These are phyloP conservation scores for Nemopilema nomurai DNA, from an alignment of 30 jellyfish, hydroid and myxozoan species.

Conservation along the genomic window DNA sequence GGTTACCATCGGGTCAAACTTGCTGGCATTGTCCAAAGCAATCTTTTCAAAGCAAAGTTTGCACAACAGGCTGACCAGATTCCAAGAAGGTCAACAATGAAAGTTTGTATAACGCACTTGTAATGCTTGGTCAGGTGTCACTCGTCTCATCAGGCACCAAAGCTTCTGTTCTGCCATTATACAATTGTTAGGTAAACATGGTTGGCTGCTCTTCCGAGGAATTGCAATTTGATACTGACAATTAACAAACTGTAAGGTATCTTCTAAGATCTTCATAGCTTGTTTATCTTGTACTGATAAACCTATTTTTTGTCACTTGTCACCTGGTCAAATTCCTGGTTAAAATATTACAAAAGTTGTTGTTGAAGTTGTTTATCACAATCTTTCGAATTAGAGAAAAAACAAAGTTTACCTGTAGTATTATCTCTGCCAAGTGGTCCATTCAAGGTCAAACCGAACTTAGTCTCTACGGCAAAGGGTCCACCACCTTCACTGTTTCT, in stretches of 20 bases:
- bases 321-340: slow-evolving; percentile 26
- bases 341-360: slow-evolving; percentile 21
- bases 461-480: slow-evolving; percentile 45
- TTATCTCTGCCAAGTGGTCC: slow-evolving; percentile 45
- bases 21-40: slow-evolving; percentile 24
- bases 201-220: slow-evolving; percentile 35
- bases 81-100: no score
- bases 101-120: slow-evolving; percentile 10
- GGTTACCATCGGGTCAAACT: not conserved
- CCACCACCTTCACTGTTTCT: slow-evolving; percentile 26
- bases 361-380: slow-evolving; percentile 12
- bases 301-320: slow-evolving; percentile 21
- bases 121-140: not conserved
- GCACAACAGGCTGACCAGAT: no score
- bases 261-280: slow-evolving; percentile 41
- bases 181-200: slow-evolving; percentile 39
- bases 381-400: not conserved
- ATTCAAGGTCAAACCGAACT: slow-evolving; percentile 38
- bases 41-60: slow-evolving; percentile 8
- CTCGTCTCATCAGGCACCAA: no score
- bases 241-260: slow-evolving; percentile 3
- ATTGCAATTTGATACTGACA: slow-evolving; percentile 40
- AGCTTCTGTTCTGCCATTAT: slow-evolving; percentile 41
- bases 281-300: slow-evolving; percentile 28
- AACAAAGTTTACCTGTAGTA: no score